A percentile compares a stretch with the other conserved stretches of the same genome.
These are phyloP conservation scores for Archips crataeganus DNA, from an alignment of 2,888 invertebrate genomes.

Conservation along the genomic window DNA sequence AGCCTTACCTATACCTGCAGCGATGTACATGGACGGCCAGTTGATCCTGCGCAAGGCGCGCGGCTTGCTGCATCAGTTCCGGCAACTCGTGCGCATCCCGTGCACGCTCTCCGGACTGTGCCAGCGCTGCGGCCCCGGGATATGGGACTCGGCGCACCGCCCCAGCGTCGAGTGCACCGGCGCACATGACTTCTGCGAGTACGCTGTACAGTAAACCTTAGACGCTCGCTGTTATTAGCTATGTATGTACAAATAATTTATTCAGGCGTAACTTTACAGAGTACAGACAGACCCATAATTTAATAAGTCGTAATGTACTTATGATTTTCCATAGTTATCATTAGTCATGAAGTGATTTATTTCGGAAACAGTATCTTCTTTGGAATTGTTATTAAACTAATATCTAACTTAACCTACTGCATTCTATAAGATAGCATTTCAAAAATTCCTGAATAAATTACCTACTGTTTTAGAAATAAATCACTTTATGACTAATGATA, in stretches of 20 bases:
- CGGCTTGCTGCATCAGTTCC: slow-evolving; percentile 95
- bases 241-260: background rate
- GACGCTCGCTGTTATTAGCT: background rate
- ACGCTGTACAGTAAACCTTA: slow-evolving; percentile 65
- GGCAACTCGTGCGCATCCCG: slow-evolving; percentile 94
- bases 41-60: slow-evolving; percentile 96
- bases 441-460: too few species aligned
- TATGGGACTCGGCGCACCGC: slow-evolving; percentile 97
- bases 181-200: slow-evolving; percentile 87
- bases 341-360: too few species aligned
- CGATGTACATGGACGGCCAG: slow-evolving; percentile 98
- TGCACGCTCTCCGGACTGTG: slow-evolving; percentile 96
- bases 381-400: too few species aligned
- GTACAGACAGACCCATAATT: too few species aligned
- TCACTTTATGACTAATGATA: too few species aligned
- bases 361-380: too few species aligned
- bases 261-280: too few species aligned
- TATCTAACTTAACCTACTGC: too few species aligned
- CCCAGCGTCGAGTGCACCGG: slow-evolving; percentile 94
- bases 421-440: too few species aligned
- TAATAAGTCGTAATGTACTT: too few species aligned
- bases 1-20: slow-evolving; percentile 66
- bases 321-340: too few species aligned
- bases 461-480: too few species aligned
- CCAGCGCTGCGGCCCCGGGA: slow-evolving; percentile 95